phyloP scores from a whole-genome alignment of 2,797 vertebrate species.

The Spinus pinus region DNA sequence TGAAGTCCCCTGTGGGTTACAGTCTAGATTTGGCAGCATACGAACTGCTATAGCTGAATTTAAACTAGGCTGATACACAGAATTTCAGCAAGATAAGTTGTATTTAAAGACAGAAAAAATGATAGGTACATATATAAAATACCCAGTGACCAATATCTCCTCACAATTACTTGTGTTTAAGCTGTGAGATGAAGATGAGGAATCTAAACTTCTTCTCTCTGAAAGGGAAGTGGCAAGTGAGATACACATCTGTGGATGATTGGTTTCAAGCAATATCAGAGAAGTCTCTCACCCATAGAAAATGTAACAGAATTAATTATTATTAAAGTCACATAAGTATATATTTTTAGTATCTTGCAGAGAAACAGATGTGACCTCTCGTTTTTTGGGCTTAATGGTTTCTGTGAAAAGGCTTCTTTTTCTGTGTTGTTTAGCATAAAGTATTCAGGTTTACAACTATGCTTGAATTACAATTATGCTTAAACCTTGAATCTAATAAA shows the following conservation, averaged over 20 bases:
- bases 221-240: background rate
- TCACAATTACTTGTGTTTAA: conserved; percentile 18
- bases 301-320: background rate
- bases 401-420: background rate
- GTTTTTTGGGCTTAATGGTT: background rate
- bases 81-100: conserved; percentile 15
- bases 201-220: background rate
- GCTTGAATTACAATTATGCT: background rate
- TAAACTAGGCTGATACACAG: conserved; percentile 48
- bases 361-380: background rate
- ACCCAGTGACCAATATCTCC: background rate
- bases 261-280: background rate
- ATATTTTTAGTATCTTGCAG: background rate
- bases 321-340: background rate
- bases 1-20: conserved; percentile 75
- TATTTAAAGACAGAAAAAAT: background rate
- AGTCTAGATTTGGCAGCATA: conserved; percentile 53
- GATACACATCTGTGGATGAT: background rate
- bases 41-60: conserved; percentile 60
- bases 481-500: background rate
- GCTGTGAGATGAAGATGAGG: background rate
- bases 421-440: background rate
- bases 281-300: background rate
- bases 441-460: background rate
- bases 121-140: background rate